Percentiles rank a stretch among this genome's conserved stretches.
Conservation (phyloP, 2,888 invertebrate species). For the Rhaphigaster nebulosa region DNA sequence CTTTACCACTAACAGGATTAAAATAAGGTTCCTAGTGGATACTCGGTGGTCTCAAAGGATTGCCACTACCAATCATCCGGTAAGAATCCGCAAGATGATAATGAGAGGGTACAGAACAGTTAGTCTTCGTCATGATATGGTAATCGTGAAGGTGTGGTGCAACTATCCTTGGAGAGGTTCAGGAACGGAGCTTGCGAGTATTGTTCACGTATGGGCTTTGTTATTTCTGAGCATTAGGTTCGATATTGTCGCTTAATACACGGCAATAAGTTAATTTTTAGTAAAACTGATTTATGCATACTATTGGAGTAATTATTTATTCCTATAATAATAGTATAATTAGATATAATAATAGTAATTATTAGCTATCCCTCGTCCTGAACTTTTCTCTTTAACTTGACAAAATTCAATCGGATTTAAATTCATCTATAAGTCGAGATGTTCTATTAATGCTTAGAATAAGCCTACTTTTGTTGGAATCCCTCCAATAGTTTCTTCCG, state of each 20-base stretch:
- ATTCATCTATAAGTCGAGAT: no score
- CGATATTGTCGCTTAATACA: neutral
- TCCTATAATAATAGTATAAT: no score
- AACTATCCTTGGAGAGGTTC: neutral
- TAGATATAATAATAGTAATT: no score
- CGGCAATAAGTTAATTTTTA: no score
- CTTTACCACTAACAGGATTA: neutral
- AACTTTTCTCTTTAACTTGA: no score
- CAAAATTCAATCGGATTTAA: no score
- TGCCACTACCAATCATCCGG: neutral
- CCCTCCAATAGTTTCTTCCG: no score
- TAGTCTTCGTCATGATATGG: constrained; percentile 9
- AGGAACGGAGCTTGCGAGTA: neutral
- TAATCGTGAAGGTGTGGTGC: neutral
- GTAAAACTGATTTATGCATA: no score
- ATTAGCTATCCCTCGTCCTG: no score
- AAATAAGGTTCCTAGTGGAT: neutral
- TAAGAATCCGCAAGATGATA: neutral
- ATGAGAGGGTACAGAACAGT: neutral
- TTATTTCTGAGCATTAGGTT: neutral
- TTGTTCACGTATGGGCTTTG: neutral
- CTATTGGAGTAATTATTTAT: no score
- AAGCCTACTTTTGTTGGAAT: no score
- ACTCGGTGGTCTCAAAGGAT: neutral
- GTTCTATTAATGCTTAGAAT: no score